These are phyloP conservation scores for Sigmodon hispidus DNA, from an alignment of 2,113 vertebrate species.

Conservation along the genomic window DNA sequence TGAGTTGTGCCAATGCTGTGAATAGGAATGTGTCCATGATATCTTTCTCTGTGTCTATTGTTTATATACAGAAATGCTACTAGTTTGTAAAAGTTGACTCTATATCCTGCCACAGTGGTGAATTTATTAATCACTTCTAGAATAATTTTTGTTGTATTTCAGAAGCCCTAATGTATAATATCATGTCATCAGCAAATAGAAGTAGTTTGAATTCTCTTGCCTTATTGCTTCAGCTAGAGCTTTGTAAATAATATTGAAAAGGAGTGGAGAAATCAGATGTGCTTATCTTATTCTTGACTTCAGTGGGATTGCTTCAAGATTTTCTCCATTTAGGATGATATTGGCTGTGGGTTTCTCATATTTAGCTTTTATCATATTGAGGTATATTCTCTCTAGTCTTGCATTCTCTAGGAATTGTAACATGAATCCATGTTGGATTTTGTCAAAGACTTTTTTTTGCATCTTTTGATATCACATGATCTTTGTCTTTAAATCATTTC, in stretches of 20 bases:
- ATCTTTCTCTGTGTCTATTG: not conserved
- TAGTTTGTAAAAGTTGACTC: not conserved
- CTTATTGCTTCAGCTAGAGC: not conserved
- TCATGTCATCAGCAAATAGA: not conserved
- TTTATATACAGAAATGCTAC: not conserved
- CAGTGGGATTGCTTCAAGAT: not conserved
- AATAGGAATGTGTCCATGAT: not conserved
- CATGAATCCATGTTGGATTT: not conserved
- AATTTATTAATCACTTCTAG: not conserved
- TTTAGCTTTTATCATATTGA: not conserved
- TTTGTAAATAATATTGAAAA: not conserved
- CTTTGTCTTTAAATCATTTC: not conserved
- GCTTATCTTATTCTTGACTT: not conserved
- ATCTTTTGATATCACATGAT: not conserved
- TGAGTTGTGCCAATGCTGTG: too few relatives aligned
- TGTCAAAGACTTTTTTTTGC: not conserved
- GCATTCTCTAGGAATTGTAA: not conserved
- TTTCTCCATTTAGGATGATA: not conserved
- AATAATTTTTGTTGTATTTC: not conserved
- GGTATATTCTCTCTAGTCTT: not conserved
- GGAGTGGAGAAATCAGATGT: not conserved
- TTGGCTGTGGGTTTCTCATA: not conserved
- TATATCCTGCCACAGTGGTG: not conserved
- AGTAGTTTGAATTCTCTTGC: not conserved
- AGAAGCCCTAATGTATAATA: not conserved